phyloP scores from a whole-genome alignment of 2,113 vertebrate species.

The Mirounga angustirostris region DNA sequence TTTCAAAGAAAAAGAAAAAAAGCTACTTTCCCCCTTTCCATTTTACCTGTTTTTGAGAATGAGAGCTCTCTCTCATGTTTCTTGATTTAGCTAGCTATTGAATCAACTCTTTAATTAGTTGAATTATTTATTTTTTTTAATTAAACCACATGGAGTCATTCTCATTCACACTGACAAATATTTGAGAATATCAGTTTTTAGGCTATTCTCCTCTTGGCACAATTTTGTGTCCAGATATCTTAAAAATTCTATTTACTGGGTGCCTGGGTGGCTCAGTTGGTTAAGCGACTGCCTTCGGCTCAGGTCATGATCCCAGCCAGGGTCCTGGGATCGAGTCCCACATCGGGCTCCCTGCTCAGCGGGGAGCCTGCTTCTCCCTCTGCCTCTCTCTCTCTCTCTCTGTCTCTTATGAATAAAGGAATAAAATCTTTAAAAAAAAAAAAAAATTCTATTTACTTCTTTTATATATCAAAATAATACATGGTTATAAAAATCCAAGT shows the following conservation, averaged over 20 bases:
- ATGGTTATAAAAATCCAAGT: constrained; percentile 1
- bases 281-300: no score
- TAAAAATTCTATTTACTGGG: not conserved
- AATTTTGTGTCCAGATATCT: not conserved
- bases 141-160: not conserved
- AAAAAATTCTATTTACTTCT: not conserved
- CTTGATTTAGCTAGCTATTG: not conserved
- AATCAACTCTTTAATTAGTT: not conserved
- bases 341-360: no score
- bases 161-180: not conserved
- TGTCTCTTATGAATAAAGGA: no score
- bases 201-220: not conserved
- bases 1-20: not conserved
- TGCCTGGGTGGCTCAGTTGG: no score
- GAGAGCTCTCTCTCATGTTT: not conserved
- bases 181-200: not conserved
- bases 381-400: no score
- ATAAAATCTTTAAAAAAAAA: no score
- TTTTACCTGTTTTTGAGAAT: not conserved
- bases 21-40: not conserved
- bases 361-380: no score
- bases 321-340: no score
- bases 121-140: constrained; percentile 7
- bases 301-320: no score
- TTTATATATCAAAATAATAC: not conserved